Evolutionary conservation across 2,888 invertebrate genomes (phyloP), one percentile per base, ranked within the genome.

Genomic region (Drosophila ochracea): DNA sequence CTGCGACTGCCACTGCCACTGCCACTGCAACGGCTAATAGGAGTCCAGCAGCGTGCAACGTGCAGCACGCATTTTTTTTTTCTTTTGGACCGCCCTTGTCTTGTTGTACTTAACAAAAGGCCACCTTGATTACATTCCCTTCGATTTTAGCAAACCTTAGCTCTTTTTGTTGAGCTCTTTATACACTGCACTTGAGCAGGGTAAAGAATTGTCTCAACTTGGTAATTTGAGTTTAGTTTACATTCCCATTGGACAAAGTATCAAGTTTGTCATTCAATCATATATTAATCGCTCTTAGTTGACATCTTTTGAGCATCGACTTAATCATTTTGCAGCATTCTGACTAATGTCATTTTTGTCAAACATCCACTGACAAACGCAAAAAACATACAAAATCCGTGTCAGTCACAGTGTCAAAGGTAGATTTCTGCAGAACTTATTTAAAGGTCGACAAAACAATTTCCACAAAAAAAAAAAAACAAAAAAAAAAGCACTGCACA

Each of bases 51-150:
- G 13, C 47, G 4, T 47, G 13, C 59, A 5, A 39, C 37, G 4
- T 39, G 72, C 75, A 79, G 7, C 47, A 25, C 21, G 4, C 59
- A 3, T 25, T 30, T 47, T 53, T n/a, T 25, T 55, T 28, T 30
- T 7, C 1, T 30, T 1, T 19, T 19, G 50, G 53, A 50, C 76
- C 89, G 84, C 89, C 84, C 89, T 79, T 86, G 84, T 84, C 87
- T 86, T 84, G 87, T 89, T 64, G 50, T 28, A 19, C 50, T 50
- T 50, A 76, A 76, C 71, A 86, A 71, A 67, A 33, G 28, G 43
- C 43, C 21, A 58, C 63, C 3, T 37, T 55, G 55, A 49, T 47
- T 75, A 54, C 57, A 73, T 41, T 53, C 33, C 25, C 58, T 50
- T 65, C 33, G 37, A 63, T 76, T 74, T 68, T 4, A 61, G 49